Base-by-base conservation (phyloP, 2,113 vertebrate species). In the Urocitellus parryii region DNA sequence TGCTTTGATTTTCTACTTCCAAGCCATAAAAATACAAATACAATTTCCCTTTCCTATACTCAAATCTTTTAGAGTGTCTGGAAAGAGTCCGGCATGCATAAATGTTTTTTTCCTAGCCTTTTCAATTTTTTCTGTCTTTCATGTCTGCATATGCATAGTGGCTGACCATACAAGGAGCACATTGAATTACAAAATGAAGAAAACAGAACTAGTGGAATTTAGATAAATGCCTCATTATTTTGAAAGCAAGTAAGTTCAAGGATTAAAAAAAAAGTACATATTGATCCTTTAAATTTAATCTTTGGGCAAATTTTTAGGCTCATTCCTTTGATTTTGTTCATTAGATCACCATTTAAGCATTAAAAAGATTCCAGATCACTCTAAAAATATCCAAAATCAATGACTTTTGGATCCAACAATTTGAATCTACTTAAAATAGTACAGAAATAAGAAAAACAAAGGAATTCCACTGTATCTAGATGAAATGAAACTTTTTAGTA, bases 1-100 rank as follows among this genome's bases (percentile, higher is more conserved):
- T 68, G 25, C 17, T 90, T 88, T 65, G 88, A 77, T 96, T 76
- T 88, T 12, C n/a, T 42, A 51, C 32, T 94, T 77, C 53, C 70
- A 58, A 89, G 18, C 10, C 87, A 32, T 27, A 63, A 2, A 88
- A 94, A 91, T 87, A 78, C 8, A 78, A 94, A 92, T 83, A 78
- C 8, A 78, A 32, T 3, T 78, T 93, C 63, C 37, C 14, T 65
- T 27, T 42, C 14, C 78, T 29, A 42, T 12, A 63, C 8, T 87
- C 63, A 72, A 87, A 85, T 90, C 34, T 12, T 83, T 87, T 29
- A 74, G 48, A 61, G 22, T n/a, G 24, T 81, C 29, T 73, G 7
- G 45, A 67, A 88, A 80, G 88, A 80, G 80, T 63, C 51, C 77
- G 45, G 27, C 22, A 1, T 42, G 84, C 7, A 5, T 79, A 76